Evolutionary conservation across 2,797 vertebrate genomes (phyloP).

Genomic region (Betta splendens): DNA sequence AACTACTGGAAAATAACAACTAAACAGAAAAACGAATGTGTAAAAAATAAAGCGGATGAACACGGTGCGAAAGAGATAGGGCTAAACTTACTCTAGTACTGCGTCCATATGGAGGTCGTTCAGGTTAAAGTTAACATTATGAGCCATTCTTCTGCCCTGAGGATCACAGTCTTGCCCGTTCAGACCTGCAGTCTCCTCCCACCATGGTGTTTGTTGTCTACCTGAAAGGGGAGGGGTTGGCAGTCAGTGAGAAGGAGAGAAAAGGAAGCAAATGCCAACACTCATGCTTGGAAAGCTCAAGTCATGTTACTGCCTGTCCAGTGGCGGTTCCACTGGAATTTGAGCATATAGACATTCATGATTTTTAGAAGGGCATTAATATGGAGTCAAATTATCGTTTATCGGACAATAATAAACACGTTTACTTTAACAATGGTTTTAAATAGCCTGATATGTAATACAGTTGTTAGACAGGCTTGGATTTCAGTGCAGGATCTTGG

Average conservation of each 20-base stretch:
- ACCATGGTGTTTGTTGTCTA: conserved; percentile 58
- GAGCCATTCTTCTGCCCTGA: conserved; percentile 63
- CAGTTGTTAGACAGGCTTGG: no score
- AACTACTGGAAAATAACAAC: conserved; percentile 10
- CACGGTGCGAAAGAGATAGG: background rate
- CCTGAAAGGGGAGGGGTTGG: conserved; percentile 43
- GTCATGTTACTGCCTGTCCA: conserved; percentile 51
- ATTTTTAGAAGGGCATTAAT: background rate
- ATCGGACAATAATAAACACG: no score
- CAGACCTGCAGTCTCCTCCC: conserved; percentile 47
- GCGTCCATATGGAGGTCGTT: conserved; percentile 55
- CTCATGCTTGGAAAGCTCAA: conserved; percentile 20
- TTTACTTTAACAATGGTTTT: no score
- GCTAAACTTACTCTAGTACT: conserved; percentile 76
- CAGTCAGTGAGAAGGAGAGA: background rate
- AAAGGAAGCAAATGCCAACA: background rate
- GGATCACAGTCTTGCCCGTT: conserved; percentile 55
- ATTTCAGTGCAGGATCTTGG: no score
- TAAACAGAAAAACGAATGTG: background rate
- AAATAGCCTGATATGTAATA: no score
- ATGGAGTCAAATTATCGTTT: no score
- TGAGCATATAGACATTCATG: conserved; percentile 14
- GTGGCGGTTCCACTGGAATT: background rate
- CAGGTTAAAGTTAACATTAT: conserved; percentile 66
- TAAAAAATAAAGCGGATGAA: background rate